These are phyloP conservation scores for Halisarca cf. caerulea DNA, from an alignment of 37 sponge, comb jelly and placozoan species.

Conservation along the genomic window DNA sequence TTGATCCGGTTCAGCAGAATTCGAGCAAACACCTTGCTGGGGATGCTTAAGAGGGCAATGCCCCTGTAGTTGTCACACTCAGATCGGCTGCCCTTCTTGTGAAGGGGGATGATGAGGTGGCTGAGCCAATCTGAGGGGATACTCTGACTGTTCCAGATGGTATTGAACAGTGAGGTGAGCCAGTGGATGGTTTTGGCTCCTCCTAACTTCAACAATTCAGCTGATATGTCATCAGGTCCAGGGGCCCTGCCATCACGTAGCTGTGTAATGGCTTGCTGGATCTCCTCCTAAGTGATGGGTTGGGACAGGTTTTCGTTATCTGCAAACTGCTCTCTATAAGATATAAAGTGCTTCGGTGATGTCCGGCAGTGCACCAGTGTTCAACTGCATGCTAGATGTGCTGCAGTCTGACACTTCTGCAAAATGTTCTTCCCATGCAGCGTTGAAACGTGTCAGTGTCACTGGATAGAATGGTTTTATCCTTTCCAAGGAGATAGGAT, in stretches of 20 bases:
- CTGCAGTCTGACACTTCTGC: not conserved
- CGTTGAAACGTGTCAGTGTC: conserved; percentile 8
- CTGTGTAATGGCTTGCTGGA: not conserved
- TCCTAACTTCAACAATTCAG: conserved; percentile 12
- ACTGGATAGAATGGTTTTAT: not conserved
- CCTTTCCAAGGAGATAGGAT: conserved; percentile 1
- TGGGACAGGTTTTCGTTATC: conserved; percentile 6
- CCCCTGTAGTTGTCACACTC: conserved; percentile 27
- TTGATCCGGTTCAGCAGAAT: no score
- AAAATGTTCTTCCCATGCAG: not conserved
- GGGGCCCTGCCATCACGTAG: not conserved
- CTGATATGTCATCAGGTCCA: conserved; percentile 20
- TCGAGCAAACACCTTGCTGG: no score
- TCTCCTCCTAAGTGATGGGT: conserved; percentile 1
- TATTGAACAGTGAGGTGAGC: conserved; percentile 3
- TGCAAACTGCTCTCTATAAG: not conserved
- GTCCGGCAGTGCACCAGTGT: not conserved
- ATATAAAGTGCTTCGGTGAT: not conserved
- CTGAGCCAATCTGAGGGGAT: conserved; percentile 22
- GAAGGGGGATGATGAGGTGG: conserved; percentile 1
- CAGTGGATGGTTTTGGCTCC: conserved; percentile 16
- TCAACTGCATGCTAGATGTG: not conserved
- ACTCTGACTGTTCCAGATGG: conserved; percentile 1
- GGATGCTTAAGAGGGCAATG: conserved; percentile 15
- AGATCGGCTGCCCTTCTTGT: conserved; percentile 24